Base-by-base conservation (phyloP, 2,797 vertebrate species). In the Apogon talboti region DNA sequence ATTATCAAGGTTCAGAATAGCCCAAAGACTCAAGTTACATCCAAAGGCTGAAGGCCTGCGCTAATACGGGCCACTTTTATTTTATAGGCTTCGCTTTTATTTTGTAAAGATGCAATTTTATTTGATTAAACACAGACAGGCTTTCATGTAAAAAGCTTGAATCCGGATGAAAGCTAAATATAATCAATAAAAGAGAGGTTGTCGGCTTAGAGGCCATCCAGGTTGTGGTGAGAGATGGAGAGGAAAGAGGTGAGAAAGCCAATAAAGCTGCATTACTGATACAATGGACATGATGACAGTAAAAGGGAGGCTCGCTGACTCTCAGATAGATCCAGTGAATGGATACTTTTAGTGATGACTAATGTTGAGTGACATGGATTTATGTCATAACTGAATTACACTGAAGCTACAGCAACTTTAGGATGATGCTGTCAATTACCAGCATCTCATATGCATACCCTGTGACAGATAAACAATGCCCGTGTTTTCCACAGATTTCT, bases 1-100 rank as follows among this genome's bases (percentile, higher is more conserved):
- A 88, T 90, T 84, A 91, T 88, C 69, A 18, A 2, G 18, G 65
- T 83, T 78, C 81, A 86, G 82, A 91, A 91, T 90, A 88, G 78
- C 56, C 62, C 15, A 11, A 49, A 58, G 77, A 83, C 74, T 91
- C 74, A 11, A 0, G 76, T 91, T 88, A 70, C 88, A 80, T 51
- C 73, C 41, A 30, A 43, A 62, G 28, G 63, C 60, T 47, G 2
- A 76, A 74, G 53, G 58, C 56, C 24, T 0, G 0, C 21, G 65
- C 50, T 33, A 57, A 52, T 18, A 14, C 3, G 2, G 46, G 41
- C 6, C 35, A 15, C 11, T 56, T 80, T 83, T 68, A 78, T 81
- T 76, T 76, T 63, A 71, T 76, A 67, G 83, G 66, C 48, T 15
- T 0, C 0, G 65, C 57, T 73, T 77, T 86, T 85, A 81, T 89